These are phyloP conservation scores for Drosophila yooni DNA, from an alignment of 2,888 invertebrate species.

Conservation along the genomic window DNA sequence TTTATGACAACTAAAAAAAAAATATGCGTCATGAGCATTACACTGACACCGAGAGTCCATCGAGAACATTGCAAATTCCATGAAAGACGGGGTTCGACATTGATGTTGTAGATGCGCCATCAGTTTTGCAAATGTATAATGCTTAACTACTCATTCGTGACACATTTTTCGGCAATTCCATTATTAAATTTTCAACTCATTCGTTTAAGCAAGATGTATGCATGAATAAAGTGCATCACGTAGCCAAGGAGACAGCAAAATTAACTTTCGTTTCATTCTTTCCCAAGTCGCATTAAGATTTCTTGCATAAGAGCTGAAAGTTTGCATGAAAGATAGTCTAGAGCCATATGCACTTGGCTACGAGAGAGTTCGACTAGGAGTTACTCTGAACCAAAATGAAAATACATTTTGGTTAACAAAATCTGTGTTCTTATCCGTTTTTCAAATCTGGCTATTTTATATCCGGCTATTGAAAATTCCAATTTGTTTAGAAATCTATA, in stretches of 20 bases:
- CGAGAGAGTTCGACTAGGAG: neutral
- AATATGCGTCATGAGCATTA: neutral
- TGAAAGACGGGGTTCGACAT: neutral
- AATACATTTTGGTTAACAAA: no score
- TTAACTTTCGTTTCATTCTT: neutral
- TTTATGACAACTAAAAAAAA: neutral
- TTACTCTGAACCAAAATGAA: neutral
- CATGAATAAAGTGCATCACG: neutral
- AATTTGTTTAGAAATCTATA: neutral
- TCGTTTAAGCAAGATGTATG: neutral
- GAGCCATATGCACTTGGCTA: neutral
- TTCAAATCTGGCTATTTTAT: neutral
- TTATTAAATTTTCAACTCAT: neutral
- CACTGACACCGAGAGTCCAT: neutral
- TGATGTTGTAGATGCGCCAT: neutral
- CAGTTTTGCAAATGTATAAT: neutral
- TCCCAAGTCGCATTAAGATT: neutral
- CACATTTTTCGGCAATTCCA: no score
- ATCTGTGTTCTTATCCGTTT: neutral
- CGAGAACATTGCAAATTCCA: neutral
- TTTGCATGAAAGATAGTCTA: neutral
- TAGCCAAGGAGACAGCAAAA: neutral
- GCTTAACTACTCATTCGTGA: neutral
- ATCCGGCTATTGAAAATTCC: no score
- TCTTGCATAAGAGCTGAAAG: neutral